These are phyloP conservation scores for Aurelia sp. DNA, from an alignment of 30 jellyfish, hydroid and myxozoan species.

Conservation along the genomic window DNA sequence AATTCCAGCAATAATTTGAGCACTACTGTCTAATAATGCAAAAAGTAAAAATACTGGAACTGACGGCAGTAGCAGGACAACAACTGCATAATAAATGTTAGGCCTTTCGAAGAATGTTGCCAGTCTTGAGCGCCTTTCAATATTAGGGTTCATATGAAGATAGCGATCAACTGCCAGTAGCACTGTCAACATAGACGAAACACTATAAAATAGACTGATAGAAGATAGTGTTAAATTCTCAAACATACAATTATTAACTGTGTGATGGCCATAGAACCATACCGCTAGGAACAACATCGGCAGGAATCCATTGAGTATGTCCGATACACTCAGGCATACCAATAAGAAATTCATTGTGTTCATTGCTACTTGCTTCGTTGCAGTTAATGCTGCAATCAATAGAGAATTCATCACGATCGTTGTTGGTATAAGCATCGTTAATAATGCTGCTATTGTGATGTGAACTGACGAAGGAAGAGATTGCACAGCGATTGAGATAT, in stretches of 20 bases:
- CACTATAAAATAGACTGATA: background rate
- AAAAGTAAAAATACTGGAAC: background rate
- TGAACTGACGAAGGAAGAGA: no score
- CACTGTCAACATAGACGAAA: background rate
- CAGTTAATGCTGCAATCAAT: background rate
- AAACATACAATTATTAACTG: background rate
- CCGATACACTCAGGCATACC: background rate
- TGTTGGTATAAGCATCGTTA: no score
- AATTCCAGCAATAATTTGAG: background rate
- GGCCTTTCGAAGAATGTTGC: background rate
- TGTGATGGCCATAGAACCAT: background rate
- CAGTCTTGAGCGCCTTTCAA: background rate
- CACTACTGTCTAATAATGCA: background rate
- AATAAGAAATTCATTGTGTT: background rate
- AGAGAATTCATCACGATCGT: no score
- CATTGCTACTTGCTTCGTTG: background rate
- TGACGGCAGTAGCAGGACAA: background rate
- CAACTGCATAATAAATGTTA: background rate
- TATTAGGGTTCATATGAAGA: background rate
- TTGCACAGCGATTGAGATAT: no score
- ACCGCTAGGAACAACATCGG: background rate
- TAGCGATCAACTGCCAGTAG: background rate
- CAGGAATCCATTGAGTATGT: background rate
- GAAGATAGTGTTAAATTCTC: background rate
- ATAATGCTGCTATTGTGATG: no score